phyloP scores from a whole-genome alignment of 2,888 invertebrate species.

The Agrotis segetum region DNA sequence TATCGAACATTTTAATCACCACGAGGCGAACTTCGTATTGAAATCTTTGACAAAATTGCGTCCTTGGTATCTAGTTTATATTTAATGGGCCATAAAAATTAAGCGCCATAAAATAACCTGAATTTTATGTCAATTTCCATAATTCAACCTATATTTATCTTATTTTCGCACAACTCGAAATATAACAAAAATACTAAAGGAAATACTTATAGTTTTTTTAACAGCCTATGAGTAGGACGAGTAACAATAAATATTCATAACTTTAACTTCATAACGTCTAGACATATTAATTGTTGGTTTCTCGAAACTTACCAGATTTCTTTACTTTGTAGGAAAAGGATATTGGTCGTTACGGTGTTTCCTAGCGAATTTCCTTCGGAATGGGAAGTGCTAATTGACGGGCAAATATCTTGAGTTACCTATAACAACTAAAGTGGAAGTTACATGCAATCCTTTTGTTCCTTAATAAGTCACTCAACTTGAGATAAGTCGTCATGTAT shows the following conservation, averaged over 20 bases:
- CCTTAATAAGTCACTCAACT: slow-evolving; percentile 52
- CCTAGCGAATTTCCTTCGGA: slow-evolving; percentile 52
- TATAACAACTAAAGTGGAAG: slow-evolving; percentile 11
- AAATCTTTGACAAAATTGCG: background rate
- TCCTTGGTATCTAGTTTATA: slow-evolving; percentile 34
- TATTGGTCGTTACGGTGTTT: slow-evolving; percentile 39
- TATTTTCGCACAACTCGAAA: background rate
- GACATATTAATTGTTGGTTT: slow-evolving; percentile 33
- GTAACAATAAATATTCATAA: slow-evolving; percentile 11
- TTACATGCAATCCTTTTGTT: slow-evolving; percentile 35
- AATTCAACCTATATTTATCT: background rate
- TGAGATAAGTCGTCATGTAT: slow-evolving; percentile 36
- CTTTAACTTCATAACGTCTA: background rate
- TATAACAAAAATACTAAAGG: background rate
- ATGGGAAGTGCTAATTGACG: slow-evolving; percentile 44
- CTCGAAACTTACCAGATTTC: slow-evolving; percentile 31
- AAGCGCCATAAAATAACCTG: slow-evolving; percentile 6
- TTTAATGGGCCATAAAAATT: slow-evolving; percentile 3
- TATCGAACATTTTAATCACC: slow-evolving; percentile 11
- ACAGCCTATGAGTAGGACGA: slow-evolving; percentile 5
- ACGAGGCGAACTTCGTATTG: background rate
- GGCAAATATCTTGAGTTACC: slow-evolving; percentile 28
- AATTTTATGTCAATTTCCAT: background rate
- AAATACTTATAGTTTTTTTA: slow-evolving; percentile 8
- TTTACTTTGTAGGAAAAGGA: slow-evolving; percentile 56